phyloP scores from a whole-genome alignment of 2,113 vertebrate species.

The Bostrychus sinensis region DNA sequence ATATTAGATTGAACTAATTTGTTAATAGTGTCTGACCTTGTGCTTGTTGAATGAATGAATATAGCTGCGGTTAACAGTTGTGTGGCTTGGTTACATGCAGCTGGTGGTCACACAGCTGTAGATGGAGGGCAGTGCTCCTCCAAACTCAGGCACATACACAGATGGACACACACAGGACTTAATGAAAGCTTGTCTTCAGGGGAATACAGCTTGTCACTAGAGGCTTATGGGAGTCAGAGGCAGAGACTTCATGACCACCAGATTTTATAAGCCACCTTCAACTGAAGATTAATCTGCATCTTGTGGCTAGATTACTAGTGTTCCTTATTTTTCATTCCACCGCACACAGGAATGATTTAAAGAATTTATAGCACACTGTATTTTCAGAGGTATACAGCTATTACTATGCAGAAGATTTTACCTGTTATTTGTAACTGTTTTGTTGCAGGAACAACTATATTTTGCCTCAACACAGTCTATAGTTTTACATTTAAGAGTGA shows the following conservation, averaged over 20 bases:
- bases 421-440: too few relatives aligned
- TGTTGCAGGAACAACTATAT: too few relatives aligned
- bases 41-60: too few relatives aligned
- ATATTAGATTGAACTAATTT: too few relatives aligned
- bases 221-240: conserved; percentile 66
- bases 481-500: background rate
- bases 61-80: too few relatives aligned
- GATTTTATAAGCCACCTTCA: conserved; percentile 73
- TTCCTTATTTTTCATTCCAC: conserved; percentile 11
- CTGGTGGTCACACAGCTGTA: conserved; percentile 60
- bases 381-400: background rate
- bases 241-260: conserved; percentile 69
- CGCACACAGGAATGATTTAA: background rate
- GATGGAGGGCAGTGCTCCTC: conserved; percentile 28
- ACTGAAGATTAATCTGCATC: conserved; percentile 66
- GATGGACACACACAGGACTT: conserved; percentile 51
- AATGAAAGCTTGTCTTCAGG: conserved; percentile 84
- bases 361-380: background rate
- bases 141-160: conserved; percentile 1
- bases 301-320: conserved; percentile 27
- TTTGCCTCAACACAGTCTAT: too few relatives aligned
- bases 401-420: too few relatives aligned
- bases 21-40: too few relatives aligned
- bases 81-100: conserved; percentile 10
- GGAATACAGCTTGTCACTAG: conserved; percentile 74